Percentiles rank a stretch among this genome's conserved stretches.
These are phyloP conservation scores for Jacana jacana DNA, from an alignment of 2,113 vertebrate genomes.

Conservation along the genomic window DNA sequence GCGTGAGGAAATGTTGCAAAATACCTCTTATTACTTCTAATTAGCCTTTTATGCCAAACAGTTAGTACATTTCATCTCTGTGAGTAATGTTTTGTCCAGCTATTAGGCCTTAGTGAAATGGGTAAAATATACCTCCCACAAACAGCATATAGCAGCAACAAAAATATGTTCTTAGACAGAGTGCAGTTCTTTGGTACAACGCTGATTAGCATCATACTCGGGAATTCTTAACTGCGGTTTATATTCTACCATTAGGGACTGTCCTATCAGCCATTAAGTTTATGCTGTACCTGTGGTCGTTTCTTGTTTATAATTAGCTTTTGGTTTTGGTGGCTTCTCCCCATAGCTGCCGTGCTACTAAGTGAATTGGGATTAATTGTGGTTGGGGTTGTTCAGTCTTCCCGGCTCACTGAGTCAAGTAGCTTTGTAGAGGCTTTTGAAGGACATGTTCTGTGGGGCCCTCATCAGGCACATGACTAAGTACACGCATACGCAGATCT, in stretches of 20 bases:
- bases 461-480: not conserved
- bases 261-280: not conserved
- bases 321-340: not conserved
- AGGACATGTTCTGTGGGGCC: not conserved
- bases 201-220: not conserved
- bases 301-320: not conserved
- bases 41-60: not conserved
- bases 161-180: not conserved
- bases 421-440: not conserved
- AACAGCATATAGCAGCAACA: not conserved
- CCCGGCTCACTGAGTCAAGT: not conserved
- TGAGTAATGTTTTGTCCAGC: not conserved
- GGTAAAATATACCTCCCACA: not conserved
- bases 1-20: not conserved
- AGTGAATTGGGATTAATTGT: not conserved
- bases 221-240: not conserved
- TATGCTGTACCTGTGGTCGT: not conserved
- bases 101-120: not conserved
- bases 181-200: not conserved
- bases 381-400: not conserved
- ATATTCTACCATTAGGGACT: not conserved
- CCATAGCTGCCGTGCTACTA: not conserved
- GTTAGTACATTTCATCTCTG: not conserved
- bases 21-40: not conserved
- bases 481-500: not conserved